A percentile compares a stretch with the other conserved stretches of the same genome.
Evolutionary conservation across 2,113 vertebrate species (phyloP).

Genomic region (Anhinga anhinga): DNA sequence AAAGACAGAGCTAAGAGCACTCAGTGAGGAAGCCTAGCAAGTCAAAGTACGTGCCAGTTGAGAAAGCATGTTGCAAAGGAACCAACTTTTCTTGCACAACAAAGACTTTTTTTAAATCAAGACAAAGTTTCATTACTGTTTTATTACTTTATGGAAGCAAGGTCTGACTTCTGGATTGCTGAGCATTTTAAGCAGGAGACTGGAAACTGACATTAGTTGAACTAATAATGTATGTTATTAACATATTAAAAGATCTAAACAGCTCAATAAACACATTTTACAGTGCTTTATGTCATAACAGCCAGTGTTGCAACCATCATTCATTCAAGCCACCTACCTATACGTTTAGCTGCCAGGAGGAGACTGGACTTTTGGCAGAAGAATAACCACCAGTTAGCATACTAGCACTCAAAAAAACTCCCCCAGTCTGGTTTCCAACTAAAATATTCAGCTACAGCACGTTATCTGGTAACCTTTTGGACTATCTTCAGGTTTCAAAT

Average conservation of each 20-base stretch:
- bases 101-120: background rate
- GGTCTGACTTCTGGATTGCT: background rate
- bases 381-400: background rate
- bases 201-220: background rate
- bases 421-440: background rate
- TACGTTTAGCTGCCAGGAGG: accelerated
- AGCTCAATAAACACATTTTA: background rate
- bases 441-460: background rate
- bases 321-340: background rate
- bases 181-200: background rate
- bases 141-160: background rate
- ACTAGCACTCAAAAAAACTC: background rate
- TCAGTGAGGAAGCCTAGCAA: background rate
- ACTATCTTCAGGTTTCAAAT: background rate
- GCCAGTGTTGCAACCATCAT: background rate
- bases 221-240: background rate
- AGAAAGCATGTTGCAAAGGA: background rate
- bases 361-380: background rate
- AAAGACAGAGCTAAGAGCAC: background rate
- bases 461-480: background rate
- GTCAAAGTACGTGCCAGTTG: background rate
- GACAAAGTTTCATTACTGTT: background rate
- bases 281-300: background rate
- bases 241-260: background rate
- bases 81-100: no score